Evolutionary conservation across 2,888 invertebrate species (phyloP), one percentile per base, ranked within the genome.

Genomic region (Stenodema calcarata): DNA sequence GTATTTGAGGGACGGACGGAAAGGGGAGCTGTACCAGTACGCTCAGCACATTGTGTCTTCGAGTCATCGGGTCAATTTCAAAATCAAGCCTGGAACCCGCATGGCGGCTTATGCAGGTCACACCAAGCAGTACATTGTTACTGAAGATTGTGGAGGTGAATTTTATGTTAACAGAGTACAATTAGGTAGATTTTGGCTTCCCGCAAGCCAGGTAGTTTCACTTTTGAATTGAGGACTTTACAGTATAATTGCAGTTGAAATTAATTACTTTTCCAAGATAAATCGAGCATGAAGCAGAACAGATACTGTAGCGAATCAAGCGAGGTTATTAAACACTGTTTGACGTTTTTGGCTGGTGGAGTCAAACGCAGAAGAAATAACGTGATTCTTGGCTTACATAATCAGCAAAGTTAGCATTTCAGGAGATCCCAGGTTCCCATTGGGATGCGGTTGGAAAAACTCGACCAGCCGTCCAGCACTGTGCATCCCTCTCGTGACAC

Each of bases 51-150:
- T 86, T 3, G 73, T 73, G 12, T 44, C 86, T 0, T 14, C 80
- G 16, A 23, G n/a, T 18, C 86, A 86, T 50, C 70, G 44, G 30
- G 81, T 86, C 70, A 86, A 86, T 73, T 86, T 81, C 54, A 69
- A 69, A 23, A 86, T 86, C 4, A 70, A 73, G 23, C 70, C 42
- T 7, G 86, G 86, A 41, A 86, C 73, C 1, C 78, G 78, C n/a
- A 35, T 86, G 27, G 86, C 81, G 6, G 86, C 86, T 11, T 86
- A 86, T 50, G 86, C 81, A 14, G 86, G 62, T n/a, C 30, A 81
- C 41, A 81, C 86, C n/a, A 86, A 86, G 35, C 47, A 86, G 27
- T 86, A 81, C 41, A 70, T 86, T 11, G 81, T 86, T 16, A 86
- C 86, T 9, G 81, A 86, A 6, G 86, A 86, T 73, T 73, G 78